A percentile compares a stretch with the other conserved stretches of the same genome.
Evolutionary conservation across 2,113 vertebrate species (phyloP).

Genomic region (Typhlomys cinereus): DNA sequence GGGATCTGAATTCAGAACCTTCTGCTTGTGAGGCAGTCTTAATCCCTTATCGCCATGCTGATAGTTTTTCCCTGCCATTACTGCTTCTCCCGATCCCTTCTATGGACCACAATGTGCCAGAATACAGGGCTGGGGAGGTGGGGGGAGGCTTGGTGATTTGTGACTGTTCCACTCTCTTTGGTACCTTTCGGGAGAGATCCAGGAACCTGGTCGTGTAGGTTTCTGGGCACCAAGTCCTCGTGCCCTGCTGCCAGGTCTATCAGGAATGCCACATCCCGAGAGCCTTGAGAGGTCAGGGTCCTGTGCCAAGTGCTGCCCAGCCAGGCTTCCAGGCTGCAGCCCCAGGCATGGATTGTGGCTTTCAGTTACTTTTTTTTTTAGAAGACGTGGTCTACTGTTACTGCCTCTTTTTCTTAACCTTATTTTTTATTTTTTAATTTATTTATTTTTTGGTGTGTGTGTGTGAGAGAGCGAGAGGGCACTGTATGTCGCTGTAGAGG

Average conservation of each 20-base stretch:
- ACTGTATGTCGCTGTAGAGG: no score
- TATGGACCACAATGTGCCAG: not conserved
- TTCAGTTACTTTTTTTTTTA: not conserved
- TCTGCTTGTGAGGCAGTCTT: no score
- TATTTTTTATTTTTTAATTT: no score
- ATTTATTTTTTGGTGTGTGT: no score
- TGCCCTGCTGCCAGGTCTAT: not conserved
- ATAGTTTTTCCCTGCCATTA: not conserved
- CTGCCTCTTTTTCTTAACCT: no score
- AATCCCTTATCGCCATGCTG: not conserved
- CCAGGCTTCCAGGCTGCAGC: not conserved
- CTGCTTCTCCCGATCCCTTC: not conserved
- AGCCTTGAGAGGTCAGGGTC: not conserved
- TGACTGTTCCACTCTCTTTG: not conserved
- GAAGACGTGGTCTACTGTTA: no score
- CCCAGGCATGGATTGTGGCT: not conserved
- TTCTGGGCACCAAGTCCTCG: not conserved
- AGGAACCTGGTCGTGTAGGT: not conserved
- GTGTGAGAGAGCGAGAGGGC: no score
- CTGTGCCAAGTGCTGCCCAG: not conserved
- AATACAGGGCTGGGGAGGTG: not conserved
- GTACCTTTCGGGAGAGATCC: not conserved
- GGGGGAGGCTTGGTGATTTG: not conserved
- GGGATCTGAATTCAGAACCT: no score
- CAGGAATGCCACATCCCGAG: not conserved